A percentile compares a stretch with the other conserved stretches of the same genome.
phyloP scores from a whole-genome alignment of 2,888 invertebrate genomes.

The Dyspetes luteomarginatus region DNA sequence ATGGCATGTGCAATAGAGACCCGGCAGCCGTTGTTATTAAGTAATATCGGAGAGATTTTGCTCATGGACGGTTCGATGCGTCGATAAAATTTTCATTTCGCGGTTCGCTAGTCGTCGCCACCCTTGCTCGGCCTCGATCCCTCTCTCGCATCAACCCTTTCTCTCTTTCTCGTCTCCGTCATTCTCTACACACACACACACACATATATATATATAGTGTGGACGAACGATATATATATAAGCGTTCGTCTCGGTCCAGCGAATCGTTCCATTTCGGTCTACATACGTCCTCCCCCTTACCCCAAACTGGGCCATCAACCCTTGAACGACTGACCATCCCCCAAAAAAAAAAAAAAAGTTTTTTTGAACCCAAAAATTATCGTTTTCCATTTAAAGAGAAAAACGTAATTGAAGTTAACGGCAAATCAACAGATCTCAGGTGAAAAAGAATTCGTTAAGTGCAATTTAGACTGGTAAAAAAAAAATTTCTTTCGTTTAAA shows the following conservation, averaged over 20 bases:
- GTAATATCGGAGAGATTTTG: conserved; percentile 78
- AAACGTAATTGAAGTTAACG: no score
- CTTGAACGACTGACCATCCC: no score
- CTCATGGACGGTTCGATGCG: conserved; percentile 72
- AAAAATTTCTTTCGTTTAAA: no score
- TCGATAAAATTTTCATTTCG: conserved; percentile 78
- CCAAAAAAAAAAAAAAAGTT: no score
- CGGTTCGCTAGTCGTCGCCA: conserved; percentile 67
- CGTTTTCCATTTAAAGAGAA: no score
- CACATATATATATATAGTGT: background rate
- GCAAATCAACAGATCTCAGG: no score
- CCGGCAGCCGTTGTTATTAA: conserved; percentile 74
- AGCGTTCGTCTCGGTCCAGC: conserved; percentile 15
- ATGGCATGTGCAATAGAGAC: conserved; percentile 59
- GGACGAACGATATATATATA: background rate
- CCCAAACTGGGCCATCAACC: background rate
- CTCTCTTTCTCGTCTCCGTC: conserved; percentile 41
- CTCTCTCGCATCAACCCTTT: conserved; percentile 32
- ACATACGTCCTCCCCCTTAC: background rate
- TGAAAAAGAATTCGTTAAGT: no score
- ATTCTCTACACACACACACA: conserved; percentile 14
- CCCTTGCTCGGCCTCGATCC: conserved; percentile 52
- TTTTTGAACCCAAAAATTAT: no score
- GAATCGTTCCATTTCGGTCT: conserved; percentile 23
- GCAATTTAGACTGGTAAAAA: no score